Evolutionary conservation across 1,140 invertebrate genomes (phyloP), one percentile per base, ranked within the genome.

Genomic region (Aphis craccivora): DNA sequence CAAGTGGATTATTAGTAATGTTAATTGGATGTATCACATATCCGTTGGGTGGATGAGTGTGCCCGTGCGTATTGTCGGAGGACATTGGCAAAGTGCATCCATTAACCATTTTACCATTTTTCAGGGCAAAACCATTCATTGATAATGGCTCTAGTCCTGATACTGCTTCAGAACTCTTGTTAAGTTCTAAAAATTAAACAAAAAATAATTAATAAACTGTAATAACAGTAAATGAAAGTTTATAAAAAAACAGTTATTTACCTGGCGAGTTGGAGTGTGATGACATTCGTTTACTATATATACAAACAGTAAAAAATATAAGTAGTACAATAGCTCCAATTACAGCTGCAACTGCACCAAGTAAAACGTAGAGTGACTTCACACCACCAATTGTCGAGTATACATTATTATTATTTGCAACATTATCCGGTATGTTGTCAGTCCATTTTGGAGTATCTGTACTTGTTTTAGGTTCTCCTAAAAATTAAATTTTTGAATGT

Each of bases 1-100:
- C 96, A 76, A 97, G 94, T 40, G 97, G 97, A 96, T 97, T 97
- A 30, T 96, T 96, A 0, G 97, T 97, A 94, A 97, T 97, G 94
- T 97, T 97, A 94, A 97, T 94, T 43, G 94, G 91, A 55, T 93
- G 94, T 53, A 92, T 90, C 53, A 93, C 53, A 55, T 94, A 93
- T 35, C 93, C 93, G 48, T 93, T 94, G 30, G 84, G 51, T 81
- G 55, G 25, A 76, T 76, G 81, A 81, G 91, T 94, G 93, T 87
- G 93, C 53, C 91, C 94, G 93, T 25, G 94, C 67, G 84, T 94
- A 91, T 86, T 90, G 7, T 84, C 92, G 7, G 88, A 40, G 5
- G 87, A 43, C 43, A 94, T 90, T 30, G 87, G 89, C 23, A 91
- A 86, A n/a, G 84, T 60, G 23, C 86, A 90, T 43, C 92, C 94